phyloP scores from a whole-genome alignment of 2,888 invertebrate genomes.

The Callosobruchus maculatus region DNA sequence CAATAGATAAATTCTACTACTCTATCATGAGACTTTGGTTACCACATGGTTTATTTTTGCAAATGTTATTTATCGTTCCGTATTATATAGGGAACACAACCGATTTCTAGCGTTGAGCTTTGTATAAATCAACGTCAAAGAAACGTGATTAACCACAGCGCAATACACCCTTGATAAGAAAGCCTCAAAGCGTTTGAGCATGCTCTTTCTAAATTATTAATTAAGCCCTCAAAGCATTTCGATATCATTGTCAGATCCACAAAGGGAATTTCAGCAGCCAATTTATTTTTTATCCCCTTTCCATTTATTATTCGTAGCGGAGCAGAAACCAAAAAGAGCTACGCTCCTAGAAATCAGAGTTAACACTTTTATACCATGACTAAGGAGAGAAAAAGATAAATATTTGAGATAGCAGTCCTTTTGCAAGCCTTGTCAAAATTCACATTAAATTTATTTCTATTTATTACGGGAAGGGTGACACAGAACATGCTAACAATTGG shows the following conservation, averaged over 20 bases:
- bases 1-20: no score
- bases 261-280: neutral
- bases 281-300: neutral
- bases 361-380: neutral
- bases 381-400: no score
- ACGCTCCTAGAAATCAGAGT: neutral
- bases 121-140: neutral
- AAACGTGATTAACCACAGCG: neutral
- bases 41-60: no score
- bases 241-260: neutral
- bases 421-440: no score
- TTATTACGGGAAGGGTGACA: no score
- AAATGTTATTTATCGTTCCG: neutral
- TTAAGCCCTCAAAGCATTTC: neutral
- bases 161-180: neutral
- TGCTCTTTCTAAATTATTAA: neutral
- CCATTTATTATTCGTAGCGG: neutral
- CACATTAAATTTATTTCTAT: no score
- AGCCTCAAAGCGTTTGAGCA: neutral
- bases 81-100: neutral
- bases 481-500: no score
- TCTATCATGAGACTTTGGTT: no score
- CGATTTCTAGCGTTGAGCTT: neutral
- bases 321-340: neutral
- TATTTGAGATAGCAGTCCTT: neutral